Base-by-base conservation (phyloP, 2,888 invertebrate genomes). In the Cecidostiba fungosa region DNA sequence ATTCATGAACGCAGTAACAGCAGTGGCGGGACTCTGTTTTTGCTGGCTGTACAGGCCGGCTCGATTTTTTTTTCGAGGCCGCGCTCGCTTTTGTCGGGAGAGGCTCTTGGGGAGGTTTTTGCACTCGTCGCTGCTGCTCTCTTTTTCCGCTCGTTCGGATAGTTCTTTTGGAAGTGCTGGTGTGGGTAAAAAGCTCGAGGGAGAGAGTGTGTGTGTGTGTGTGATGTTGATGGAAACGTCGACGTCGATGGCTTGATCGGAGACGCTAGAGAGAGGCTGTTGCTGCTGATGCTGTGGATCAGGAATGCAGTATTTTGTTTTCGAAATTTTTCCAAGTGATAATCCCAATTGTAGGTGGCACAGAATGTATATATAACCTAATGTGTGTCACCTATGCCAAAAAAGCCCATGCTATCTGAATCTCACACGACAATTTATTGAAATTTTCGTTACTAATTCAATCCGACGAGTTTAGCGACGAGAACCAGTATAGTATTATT, bases 1-100 rank as follows among this genome's bases (percentile, higher is more conserved):
- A 85, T 85, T 85, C 84, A 85, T 76, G 84, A 80, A 32, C 69
- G 39, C 32, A 5, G 16, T 6, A 1, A 19, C 83, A 6, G 43
- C 43, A 12, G 43, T 12, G 39, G 23, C 36, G 36, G 54, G 54
- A 6, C 62, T 50, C 6, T 43, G 50, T 39, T 50, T 62, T 8
- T n/a, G 54, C 54, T 6, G n/a, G 47, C 47, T 12, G 12, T 19
- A 4, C 39, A 4, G 10, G 62, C 14, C 32, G 26, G 6, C 5
- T 32, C 29, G 10, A 26, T 23, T 77, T 77, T 70, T 43, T 39
- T 54, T 59, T 14, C 43, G 29, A 16, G 1, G 70, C 19, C 32
- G 39, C 19, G 36, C 8, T 5, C 23, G 62, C 70, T n/a, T 39
- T 39, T 70, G 36, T 72, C 39, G 62, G 62, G 62, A 3, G 8